Base-by-base conservation (phyloP, 2,888 invertebrate genomes). In the Galerucella calmariensis region DNA sequence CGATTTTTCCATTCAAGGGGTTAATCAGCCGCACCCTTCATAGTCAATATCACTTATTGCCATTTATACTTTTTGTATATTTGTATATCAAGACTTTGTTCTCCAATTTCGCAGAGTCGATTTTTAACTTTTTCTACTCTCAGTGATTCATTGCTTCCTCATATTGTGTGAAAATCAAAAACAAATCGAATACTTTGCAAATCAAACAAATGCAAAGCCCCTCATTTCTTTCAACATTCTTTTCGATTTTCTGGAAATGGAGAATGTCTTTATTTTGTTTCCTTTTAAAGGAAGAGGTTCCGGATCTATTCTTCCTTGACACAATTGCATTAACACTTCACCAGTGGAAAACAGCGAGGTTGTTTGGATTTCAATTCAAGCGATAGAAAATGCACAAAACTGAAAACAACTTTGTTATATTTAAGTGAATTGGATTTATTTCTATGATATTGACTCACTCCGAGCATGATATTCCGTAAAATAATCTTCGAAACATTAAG, bases 291-390 rank as follows among this genome's bases (percentile, higher is more conserved):
- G 51, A 51, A 56, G 63, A 46, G 48, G 51, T 35, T 27, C 63
- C 63, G 70, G 70, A 63, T 70, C 56, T 16, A 51, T 65, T 63
- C 56, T 70, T 70, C 12, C 41, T 51, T 35, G 62, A 63, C 63
- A 63, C 70, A 70, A 70, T 70, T 70, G 70, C 63, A 70, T 70
- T 70, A 70, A 70, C 63, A 56, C 63, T 56, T 48, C 62, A 48
- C 61, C 69, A 62, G 70, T 51, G 56, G 70, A 70, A 53, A 70
- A 70, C 63, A 70, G 27, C 16, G 53, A 48, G 70, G 56, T 63
- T 70, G 63, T 63, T 63, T 16, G 56, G 48, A 41, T 70, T 70
- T 65, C 24, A 62, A 51, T 70, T 14, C 53, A 10, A 53, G 44
- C 44, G 41, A 35, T 63, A 63, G 62, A 56, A 27, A 5, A 24